phyloP scores from a whole-genome alignment of 2,113 vertebrate genomes.

The Sylvia atricapilla region DNA sequence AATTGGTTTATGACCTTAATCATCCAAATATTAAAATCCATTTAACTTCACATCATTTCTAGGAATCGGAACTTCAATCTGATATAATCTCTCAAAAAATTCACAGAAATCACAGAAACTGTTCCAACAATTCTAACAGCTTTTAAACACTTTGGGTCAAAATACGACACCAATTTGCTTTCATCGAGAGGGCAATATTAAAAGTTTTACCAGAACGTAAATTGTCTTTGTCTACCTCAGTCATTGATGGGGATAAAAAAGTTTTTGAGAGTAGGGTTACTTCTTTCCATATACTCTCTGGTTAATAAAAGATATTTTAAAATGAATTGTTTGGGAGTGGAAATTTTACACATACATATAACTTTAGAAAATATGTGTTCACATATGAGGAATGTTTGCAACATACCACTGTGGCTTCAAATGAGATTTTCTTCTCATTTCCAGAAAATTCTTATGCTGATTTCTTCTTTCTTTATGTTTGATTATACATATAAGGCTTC shows the following conservation, averaged over 20 bases:
- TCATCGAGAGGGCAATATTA: rapidly evolving
- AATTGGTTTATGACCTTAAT: neutral
- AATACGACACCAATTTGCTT: neutral
- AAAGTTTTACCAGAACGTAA: neutral
- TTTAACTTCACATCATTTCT: neutral
- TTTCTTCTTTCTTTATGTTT: neutral
- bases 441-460: neutral
- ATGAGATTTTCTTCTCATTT: neutral
- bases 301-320: neutral
- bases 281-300: neutral
- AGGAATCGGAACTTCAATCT: neutral
- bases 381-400: neutral
- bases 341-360: neutral
- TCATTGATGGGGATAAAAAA: neutral
- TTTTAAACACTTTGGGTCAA: neutral
- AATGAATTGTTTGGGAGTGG: neutral
- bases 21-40: neutral
- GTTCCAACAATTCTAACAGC: neutral
- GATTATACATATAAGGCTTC: neutral
- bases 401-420: neutral
- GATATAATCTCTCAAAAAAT: neutral
- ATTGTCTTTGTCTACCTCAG: neutral
- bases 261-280: neutral
- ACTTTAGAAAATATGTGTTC: neutral
- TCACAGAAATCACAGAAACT: neutral